A percentile compares a stretch with the other conserved stretches of the same genome.
These are phyloP conservation scores for Phrynocephalus forsythii DNA, from an alignment of 2,797 vertebrate genomes.

Conservation along the genomic window DNA sequence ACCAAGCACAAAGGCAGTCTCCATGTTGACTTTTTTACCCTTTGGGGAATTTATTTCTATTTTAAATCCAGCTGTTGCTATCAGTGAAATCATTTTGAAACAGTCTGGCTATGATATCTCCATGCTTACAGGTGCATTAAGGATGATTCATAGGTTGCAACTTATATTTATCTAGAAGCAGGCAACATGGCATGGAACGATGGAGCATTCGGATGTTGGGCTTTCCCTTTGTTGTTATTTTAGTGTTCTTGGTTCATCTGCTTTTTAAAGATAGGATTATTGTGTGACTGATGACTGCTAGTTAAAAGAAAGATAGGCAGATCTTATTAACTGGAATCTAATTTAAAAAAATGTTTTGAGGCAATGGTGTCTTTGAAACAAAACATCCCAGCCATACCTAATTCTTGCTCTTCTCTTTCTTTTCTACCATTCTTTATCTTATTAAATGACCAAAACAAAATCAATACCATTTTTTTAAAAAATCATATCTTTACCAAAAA, in stretches of 20 bases:
- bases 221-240: not conserved
- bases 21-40: not conserved
- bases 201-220: not conserved
- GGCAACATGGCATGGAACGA: not conserved
- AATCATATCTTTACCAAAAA: not conserved
- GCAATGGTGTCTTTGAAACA: not conserved
- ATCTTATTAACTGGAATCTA: not conserved
- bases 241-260: not conserved
- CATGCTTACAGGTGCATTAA: not conserved
- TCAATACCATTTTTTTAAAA: not conserved
- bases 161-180: not conserved
- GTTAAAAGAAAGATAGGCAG: not conserved
- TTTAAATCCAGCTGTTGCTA: not conserved
- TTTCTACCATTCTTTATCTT: not conserved
- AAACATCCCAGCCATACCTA: not conserved
- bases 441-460: not conserved
- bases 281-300: not conserved
- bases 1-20: too few relatives aligned
- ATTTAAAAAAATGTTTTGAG: too few relatives aligned
- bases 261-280: not conserved
- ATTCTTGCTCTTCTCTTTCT: not conserved
- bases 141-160: not conserved
- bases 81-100: not conserved
- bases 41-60: not conserved
- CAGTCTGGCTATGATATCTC: too few relatives aligned